Evolutionary conservation across 2,113 vertebrate species (phyloP).

Genomic region (Rhinogobius similis): DNA sequence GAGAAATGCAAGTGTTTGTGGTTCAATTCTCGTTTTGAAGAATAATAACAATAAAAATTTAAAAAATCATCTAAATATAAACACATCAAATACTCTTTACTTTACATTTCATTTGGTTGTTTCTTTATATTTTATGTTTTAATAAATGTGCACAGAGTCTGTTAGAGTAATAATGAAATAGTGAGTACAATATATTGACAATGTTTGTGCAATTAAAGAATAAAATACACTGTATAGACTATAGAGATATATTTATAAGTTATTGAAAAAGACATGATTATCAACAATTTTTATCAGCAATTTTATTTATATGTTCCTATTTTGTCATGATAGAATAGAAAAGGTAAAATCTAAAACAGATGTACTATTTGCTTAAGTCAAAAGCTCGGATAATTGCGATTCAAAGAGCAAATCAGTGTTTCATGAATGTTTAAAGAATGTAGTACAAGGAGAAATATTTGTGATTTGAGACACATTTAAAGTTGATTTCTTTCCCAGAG

Average conservation of each 20-base stretch:
- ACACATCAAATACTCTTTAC: too few species aligned
- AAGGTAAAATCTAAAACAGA: not conserved
- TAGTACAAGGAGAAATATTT: not conserved
- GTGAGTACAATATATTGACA: not conserved
- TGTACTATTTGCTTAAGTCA: not conserved
- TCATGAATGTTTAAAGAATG: not conserved
- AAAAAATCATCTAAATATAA: too few species aligned
- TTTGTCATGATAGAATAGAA: not conserved
- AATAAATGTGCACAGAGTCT: too few species aligned
- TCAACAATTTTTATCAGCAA: not conserved
- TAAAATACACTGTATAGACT: not conserved
- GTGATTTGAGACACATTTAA: slow-evolving; percentile 12
- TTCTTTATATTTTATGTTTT: too few species aligned
- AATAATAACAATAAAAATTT: too few species aligned
- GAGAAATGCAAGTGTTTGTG: too few species aligned
- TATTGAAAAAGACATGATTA: not conserved
- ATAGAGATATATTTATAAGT: not conserved
- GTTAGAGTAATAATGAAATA: not conserved
- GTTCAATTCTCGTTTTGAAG: too few species aligned
- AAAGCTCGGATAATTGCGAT: not conserved
- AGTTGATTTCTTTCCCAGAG: slow-evolving; percentile 29
- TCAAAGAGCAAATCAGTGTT: not conserved
- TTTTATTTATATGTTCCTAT: not conserved
- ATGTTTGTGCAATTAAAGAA: not conserved
- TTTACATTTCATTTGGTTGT: too few species aligned